Percentiles rank a stretch among this genome's conserved stretches.
These are phyloP conservation scores for Leptinotarsa peninsularis DNA, from an alignment of 2,888 invertebrate species.

Conservation along the genomic window DNA sequence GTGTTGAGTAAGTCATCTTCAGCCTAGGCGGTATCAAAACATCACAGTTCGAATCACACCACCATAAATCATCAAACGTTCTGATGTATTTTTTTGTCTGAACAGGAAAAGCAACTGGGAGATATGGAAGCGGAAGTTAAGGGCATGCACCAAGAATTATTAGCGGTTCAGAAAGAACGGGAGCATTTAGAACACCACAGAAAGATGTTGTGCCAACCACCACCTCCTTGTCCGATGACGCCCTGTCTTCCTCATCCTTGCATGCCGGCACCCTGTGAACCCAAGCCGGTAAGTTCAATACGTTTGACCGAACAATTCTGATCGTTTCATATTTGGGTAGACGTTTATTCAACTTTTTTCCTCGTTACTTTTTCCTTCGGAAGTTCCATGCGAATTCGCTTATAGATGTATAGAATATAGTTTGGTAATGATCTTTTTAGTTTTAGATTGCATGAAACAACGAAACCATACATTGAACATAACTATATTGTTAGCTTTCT, in stretches of 20 bases:
- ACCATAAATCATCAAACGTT: background rate
- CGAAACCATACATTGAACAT: too few species aligned
- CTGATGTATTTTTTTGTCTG: slow-evolving; percentile 10
- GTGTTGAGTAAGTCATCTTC: too few species aligned
- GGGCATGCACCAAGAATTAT: slow-evolving; percentile 69
- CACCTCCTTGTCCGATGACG: slow-evolving; percentile 41
- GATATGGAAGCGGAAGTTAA: slow-evolving; percentile 73
- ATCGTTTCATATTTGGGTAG: too few species aligned
- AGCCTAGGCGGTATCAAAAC: background rate
- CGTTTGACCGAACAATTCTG: background rate
- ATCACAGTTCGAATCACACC: background rate
- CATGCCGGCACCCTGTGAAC: slow-evolving; percentile 48
- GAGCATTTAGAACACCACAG: slow-evolving; percentile 67
- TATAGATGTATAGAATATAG: too few species aligned
- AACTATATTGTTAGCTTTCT: too few species aligned
- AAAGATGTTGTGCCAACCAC: slow-evolving; percentile 62
- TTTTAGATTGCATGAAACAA: too few species aligned
- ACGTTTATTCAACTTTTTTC: too few species aligned
- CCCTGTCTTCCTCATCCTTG: slow-evolving; percentile 55
- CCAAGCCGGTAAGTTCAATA: slow-evolving; percentile 28
- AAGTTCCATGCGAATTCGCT: too few species aligned
- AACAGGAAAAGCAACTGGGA: slow-evolving; percentile 72
- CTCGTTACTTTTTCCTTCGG: too few species aligned
- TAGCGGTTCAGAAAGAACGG: slow-evolving; percentile 68
- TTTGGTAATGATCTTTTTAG: too few species aligned